Evolutionary conservation across 23 tunicate species (phyloP).

Genomic region (Oikopleura albicans): DNA sequence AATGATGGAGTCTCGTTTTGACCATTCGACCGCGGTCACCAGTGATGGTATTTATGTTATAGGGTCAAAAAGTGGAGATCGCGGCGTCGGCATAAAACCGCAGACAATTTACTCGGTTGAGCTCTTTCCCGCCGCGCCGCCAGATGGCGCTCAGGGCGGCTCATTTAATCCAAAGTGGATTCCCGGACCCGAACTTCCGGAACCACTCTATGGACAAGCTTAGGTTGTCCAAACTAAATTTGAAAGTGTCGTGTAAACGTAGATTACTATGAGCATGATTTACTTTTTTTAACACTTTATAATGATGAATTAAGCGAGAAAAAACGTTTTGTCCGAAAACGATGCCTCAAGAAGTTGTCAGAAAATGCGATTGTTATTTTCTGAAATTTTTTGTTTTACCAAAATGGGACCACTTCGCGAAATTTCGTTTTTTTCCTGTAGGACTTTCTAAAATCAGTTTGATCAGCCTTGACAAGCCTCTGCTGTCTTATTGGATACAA

Average conservation of each 20-base stretch:
- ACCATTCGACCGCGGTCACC: slow-evolving; percentile 14
- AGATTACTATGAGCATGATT: too few species aligned
- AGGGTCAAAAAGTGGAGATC: background rate
- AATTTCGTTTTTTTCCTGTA: too few species aligned
- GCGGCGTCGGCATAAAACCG: background rate
- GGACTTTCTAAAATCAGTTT: background rate
- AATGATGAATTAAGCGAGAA: too few species aligned
- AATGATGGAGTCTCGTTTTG: background rate
- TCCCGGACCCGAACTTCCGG: background rate
- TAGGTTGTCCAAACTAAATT: too few species aligned
- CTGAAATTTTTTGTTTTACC: too few species aligned
- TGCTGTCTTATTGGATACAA: background rate
- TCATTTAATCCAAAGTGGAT: slow-evolving; percentile 7
- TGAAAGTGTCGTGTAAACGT: too few species aligned
- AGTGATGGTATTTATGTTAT: background rate
- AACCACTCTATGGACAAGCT: background rate
- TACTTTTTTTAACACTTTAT: too few species aligned
- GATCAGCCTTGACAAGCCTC: background rate
- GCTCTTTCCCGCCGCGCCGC: background rate
- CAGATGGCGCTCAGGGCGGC: background rate
- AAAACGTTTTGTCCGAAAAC: too few species aligned
- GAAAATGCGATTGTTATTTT: background rate
- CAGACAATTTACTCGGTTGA: background rate
- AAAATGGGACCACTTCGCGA: too few species aligned
- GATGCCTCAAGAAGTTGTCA: too few species aligned